phyloP scores from a whole-genome alignment of 2,888 invertebrate species.

The Cryptocheilus praepositus region DNA sequence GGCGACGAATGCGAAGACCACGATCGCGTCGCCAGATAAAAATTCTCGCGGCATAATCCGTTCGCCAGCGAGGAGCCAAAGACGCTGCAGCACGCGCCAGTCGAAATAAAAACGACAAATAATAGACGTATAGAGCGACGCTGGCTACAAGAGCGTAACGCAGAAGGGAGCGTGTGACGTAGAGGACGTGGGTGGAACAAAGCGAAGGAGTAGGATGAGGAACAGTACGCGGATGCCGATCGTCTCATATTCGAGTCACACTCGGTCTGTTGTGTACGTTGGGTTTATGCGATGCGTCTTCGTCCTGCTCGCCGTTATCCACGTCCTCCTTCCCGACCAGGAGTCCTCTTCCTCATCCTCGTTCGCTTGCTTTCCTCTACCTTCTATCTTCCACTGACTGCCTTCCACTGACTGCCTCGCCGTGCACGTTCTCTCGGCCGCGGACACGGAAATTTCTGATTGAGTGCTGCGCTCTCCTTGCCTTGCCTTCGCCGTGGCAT shows the following conservation, averaged over 20 bases:
- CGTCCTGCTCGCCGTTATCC: constrained; percentile 21
- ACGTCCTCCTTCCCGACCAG: constrained; percentile 12
- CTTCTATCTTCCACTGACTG: too few species aligned
- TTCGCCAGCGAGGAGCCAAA: too few species aligned
- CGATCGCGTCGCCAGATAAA: too few species aligned
- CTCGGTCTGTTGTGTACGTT: constrained; percentile 45
- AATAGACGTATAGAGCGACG: not conserved
- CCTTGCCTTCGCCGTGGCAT: constrained; percentile 14
- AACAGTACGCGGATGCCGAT: constrained; percentile 21
- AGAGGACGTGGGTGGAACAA: constrained; percentile 12
- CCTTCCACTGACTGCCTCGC: not conserved
- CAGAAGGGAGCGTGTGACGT: constrained; percentile 2
- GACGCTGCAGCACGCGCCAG: too few species aligned
- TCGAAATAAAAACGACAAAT: not conserved
- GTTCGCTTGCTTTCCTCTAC: constrained; percentile 10
- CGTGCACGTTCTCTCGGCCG: not conserved
- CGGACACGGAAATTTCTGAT: constrained; percentile 38
- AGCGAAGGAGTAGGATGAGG: constrained; percentile 18
- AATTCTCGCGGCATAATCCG: too few species aligned
- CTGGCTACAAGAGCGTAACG: not conserved
- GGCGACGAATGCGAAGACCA: too few species aligned
- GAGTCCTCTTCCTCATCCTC: constrained; percentile 15
- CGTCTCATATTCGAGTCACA: constrained; percentile 46
- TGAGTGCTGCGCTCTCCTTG: constrained; percentile 16
- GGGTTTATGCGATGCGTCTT: constrained; percentile 41